Percentiles rank a stretch among this genome's conserved stretches.
phyloP scores from a whole-genome alignment of 2,113 vertebrate genomes.

The Gorsachius goisagi region DNA sequence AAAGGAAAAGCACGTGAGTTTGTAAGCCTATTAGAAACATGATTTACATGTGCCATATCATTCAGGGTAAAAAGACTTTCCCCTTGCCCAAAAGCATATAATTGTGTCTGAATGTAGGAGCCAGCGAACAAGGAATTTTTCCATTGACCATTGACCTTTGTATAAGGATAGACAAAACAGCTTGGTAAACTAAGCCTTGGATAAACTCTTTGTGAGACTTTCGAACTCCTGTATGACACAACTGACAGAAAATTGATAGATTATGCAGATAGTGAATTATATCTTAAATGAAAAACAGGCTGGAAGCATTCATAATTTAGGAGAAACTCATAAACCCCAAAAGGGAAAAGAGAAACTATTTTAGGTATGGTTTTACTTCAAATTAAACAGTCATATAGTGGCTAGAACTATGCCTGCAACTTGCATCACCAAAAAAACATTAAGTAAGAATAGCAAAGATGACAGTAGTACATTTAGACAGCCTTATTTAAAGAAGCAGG shows the following conservation, averaged over 20 bases:
- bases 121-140: background rate
- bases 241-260: background rate
- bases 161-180: background rate
- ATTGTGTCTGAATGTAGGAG: background rate
- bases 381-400: background rate
- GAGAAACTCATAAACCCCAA: background rate
- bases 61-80: background rate
- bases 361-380: background rate
- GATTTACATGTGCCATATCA: background rate
- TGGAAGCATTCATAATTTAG: background rate
- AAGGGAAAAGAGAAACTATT: background rate
- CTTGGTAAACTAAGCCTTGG: background rate
- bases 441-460: background rate
- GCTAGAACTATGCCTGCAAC: background rate
- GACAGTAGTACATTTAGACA: background rate
- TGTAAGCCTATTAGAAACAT: background rate
- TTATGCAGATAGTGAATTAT: background rate
- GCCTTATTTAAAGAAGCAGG: slow-evolving; percentile 5
- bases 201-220: background rate
- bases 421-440: background rate
- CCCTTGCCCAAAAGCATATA: background rate
- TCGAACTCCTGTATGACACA: background rate
- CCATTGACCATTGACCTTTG: background rate
- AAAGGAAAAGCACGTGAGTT: background rate
- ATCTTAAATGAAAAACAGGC: background rate